These are phyloP conservation scores for Calameuta idolon DNA, from an alignment of 2,888 invertebrate genomes.

Conservation along the genomic window DNA sequence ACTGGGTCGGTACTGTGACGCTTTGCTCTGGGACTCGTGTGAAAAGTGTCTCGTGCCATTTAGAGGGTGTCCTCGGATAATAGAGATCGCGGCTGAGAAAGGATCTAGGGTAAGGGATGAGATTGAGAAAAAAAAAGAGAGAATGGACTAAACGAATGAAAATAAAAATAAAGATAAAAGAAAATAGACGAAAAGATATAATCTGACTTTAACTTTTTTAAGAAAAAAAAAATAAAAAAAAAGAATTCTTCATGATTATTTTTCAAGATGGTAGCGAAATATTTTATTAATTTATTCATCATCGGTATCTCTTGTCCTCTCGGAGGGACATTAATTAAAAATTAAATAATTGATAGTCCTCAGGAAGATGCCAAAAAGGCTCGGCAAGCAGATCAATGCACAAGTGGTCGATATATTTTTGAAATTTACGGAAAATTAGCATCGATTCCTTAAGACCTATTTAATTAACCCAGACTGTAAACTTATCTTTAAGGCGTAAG, in stretches of 20 bases:
- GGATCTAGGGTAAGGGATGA: not conserved
- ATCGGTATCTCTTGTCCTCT: not conserved
- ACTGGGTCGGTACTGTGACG: not conserved
- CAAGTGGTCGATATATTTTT: not conserved
- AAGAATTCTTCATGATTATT: no score
- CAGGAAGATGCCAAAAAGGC: slow-evolving; percentile 1
- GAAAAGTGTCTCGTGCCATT: no score
- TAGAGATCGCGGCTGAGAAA: no score
- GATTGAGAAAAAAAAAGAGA: not conserved
- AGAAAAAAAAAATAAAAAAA: not conserved
- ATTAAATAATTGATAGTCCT: slow-evolving; percentile 18
- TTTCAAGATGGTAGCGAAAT: not conserved
- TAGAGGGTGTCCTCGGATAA: no score
- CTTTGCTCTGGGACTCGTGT: no score
- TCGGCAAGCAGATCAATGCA: not conserved
- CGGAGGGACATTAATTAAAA: not conserved
- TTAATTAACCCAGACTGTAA: not conserved
- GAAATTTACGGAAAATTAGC: not conserved
- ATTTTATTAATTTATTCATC: not conserved
- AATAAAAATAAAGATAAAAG: no score
- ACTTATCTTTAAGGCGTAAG: not conserved
- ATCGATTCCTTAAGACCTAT: not conserved
- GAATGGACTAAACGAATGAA: no score
- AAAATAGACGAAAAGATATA: not conserved
- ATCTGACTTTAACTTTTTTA: not conserved